A percentile compares a stretch with the other conserved stretches of the same genome.
phyloP scores from a whole-genome alignment of 2,797 vertebrate genomes.

The Trichosurus vulpecula region DNA sequence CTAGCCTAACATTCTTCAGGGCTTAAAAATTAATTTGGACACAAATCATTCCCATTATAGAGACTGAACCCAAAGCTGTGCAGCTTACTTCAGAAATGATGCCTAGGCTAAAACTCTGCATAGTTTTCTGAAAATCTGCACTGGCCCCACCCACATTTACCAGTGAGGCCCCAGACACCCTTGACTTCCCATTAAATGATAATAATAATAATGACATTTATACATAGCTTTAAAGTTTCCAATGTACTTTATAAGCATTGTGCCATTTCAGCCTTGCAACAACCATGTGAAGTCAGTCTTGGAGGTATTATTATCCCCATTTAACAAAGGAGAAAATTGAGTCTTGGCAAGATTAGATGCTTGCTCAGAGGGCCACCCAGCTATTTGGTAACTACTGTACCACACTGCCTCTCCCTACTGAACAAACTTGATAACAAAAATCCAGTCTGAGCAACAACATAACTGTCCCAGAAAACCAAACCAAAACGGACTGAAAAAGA shows the following conservation, averaged over 20 bases:
- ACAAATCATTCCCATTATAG: slow-evolving; percentile 17
- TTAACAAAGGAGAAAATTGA: neutral
- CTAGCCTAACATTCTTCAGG: neutral
- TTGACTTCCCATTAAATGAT: neutral
- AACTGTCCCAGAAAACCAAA: neutral
- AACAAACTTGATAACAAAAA: neutral
- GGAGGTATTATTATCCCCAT: neutral
- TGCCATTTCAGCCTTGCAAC: neutral
- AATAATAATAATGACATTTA: neutral
- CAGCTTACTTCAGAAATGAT: neutral
- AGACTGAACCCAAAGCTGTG: neutral
- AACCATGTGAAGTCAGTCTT: neutral
- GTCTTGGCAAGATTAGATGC: neutral
- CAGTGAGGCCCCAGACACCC: neutral
- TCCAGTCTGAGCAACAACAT: neutral
- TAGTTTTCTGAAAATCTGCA: neutral
- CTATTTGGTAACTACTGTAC: neutral
- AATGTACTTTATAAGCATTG: neutral
- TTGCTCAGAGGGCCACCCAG: neutral
- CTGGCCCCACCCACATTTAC: neutral
- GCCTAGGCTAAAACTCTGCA: neutral
- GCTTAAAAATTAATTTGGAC: slow-evolving; percentile 1
- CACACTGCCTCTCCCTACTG: neutral
- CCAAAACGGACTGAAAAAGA: neutral
- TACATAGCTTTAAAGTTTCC: neutral